phyloP scores from a whole-genome alignment of 1,140 invertebrate species.

The Saccostrea echinata region DNA sequence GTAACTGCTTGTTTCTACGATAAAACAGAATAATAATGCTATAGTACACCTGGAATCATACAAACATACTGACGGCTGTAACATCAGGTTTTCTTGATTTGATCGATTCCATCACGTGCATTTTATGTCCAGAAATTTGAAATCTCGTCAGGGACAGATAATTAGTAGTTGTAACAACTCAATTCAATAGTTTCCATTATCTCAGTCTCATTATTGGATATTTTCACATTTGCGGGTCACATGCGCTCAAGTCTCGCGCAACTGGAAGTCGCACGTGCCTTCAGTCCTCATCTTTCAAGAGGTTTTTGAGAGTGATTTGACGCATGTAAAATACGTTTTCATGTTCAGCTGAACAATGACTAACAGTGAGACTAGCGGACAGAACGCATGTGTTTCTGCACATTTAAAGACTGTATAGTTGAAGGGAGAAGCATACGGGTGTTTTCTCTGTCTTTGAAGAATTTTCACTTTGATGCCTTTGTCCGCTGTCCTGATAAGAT shows the following conservation, averaged over 20 bases:
- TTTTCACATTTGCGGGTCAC: slow-evolving; percentile 40
- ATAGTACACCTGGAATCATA: slow-evolving; percentile 20
- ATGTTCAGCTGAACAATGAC: slow-evolving; percentile 19
- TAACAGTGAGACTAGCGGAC: background rate
- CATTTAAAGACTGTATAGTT: background rate
- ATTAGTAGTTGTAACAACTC: slow-evolving; percentile 37
- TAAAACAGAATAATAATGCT: background rate
- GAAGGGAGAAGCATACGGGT: slow-evolving; percentile 9
- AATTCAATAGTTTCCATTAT: slow-evolving; percentile 39
- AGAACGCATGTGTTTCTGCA: slow-evolving; percentile 3
- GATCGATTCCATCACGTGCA: slow-evolving; percentile 32
- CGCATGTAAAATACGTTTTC: slow-evolving; percentile 35
- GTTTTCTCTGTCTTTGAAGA: background rate
- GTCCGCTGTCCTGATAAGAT: background rate
- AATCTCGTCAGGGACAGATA: slow-evolving; percentile 24
- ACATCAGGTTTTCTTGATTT: slow-evolving; percentile 10
- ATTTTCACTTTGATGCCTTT: slow-evolving; percentile 36
- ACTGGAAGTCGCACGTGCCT: slow-evolving; percentile 48
- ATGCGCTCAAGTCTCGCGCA: slow-evolving; percentile 38
- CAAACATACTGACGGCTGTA: slow-evolving; percentile 4
- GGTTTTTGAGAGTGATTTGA: slow-evolving; percentile 25
- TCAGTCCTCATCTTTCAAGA: slow-evolving; percentile 37
- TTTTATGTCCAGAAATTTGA: slow-evolving; percentile 31
- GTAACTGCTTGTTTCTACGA: too few relatives aligned
- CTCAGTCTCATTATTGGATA: slow-evolving; percentile 21